Base-by-base conservation (phyloP, 2,797 vertebrate genomes). In the Enteromius afrohamiltoni region DNA sequence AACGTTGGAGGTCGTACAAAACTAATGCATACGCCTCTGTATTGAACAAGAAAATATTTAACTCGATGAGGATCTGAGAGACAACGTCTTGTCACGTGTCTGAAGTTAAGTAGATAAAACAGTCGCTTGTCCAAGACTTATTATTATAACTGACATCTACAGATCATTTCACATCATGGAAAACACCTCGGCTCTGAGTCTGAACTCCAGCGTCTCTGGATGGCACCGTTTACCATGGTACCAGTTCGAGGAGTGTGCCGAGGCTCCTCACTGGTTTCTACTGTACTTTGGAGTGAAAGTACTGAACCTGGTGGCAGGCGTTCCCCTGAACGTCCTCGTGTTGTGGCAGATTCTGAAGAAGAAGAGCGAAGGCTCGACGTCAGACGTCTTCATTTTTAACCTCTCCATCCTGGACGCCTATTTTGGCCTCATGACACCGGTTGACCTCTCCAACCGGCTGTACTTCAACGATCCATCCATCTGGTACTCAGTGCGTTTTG, bases 371-470 rank as follows among this genome's bases (percentile, higher is more conserved):
- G n/a, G 88, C 0, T 92, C 90, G 47, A 95, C 94, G 0, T 95
- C 92, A 0, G 92, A 95, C 86, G 82, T 93, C 71, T 95, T 95
- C 87, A 92, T 95, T 87, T 89, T 95, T 34, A 95, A 91, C 87
- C 89, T 95, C 70, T 93, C 94, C 0, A 1, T 93, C 11, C 68
- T 95, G 77, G 94, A 95, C 0, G 88, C 89, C 6, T 93, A 85
- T 85, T 95, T 95, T 84, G 93, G 94, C 88, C 86, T 95, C 21
- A 94, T 92, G 92, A 92, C 91, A 0, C 92, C 93, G 0, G 64
- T 93, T 0, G 93, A 94, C 0, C 0, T 93, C 91, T 95, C 87
- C 1, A 95, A 94, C 88, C 83, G 92, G 3, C 78, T 95, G 26
- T 79, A 93, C 53, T 84, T 94, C 62, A 83, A 86, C 0, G 6